These are phyloP conservation scores for Grantiella picta DNA, from an alignment of 2,113 vertebrate genomes.

Conservation along the genomic window DNA sequence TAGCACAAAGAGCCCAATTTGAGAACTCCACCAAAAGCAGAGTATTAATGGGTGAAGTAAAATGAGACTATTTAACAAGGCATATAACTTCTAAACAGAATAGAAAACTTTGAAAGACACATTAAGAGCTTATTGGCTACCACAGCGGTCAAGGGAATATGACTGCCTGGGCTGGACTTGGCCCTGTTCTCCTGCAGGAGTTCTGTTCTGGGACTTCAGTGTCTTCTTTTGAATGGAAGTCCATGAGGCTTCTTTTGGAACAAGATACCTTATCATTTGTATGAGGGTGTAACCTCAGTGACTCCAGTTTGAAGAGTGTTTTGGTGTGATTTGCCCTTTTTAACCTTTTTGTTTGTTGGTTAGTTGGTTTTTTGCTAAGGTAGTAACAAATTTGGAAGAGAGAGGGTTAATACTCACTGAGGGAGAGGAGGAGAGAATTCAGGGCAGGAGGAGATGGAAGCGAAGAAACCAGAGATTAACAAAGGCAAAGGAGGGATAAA, in stretches of 20 bases:
- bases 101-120: neutral
- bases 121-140: neutral
- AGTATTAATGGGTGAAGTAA: slow-evolving; percentile 2
- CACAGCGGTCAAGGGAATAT: neutral
- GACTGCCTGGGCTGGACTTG: neutral
- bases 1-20: neutral
- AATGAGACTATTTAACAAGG: neutral
- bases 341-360: neutral
- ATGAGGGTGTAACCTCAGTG: neutral
- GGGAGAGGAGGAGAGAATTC: neutral
- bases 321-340: neutral
- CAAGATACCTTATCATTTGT: neutral
- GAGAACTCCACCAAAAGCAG: neutral
- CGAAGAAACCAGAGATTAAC: neutral
- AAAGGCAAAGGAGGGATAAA: neutral
- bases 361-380: neutral
- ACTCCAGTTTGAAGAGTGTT: neutral
- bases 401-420: neutral
- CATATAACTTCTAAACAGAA: neutral
- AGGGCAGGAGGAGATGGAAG: neutral
- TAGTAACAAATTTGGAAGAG: neutral
- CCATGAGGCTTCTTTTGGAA: neutral
- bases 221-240: neutral
- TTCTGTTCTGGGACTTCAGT: neutral
- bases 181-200: neutral